Percentiles rank a stretch among this genome's conserved stretches.
phyloP scores from a whole-genome alignment of 2,113 vertebrate genomes.

The Leptobrachium ailaonicum region DNA sequence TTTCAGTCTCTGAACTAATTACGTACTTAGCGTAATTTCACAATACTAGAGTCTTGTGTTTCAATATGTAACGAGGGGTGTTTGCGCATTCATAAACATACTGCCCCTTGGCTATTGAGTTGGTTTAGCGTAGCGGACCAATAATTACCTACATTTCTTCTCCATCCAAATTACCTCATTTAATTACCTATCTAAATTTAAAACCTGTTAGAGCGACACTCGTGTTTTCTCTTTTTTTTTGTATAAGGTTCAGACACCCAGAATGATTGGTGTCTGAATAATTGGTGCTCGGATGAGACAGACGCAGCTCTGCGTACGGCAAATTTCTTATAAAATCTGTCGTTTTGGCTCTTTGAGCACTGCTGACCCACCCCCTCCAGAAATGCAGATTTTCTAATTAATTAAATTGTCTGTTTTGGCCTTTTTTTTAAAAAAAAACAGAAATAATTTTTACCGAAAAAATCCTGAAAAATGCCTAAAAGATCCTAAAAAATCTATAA shows the following conservation, averaged over 20 bases:
- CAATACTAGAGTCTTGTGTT: constrained; percentile 1
- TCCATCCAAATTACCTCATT: constrained; percentile 33
- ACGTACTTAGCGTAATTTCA: constrained; percentile 33
- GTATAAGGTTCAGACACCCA: neutral
- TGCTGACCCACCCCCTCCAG: too few species aligned
- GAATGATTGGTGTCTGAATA: neutral
- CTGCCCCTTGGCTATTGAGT: constrained; percentile 43
- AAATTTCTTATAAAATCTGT: too few species aligned
- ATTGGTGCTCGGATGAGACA: neutral
- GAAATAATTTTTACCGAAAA: too few species aligned
- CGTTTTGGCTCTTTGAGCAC: too few species aligned
- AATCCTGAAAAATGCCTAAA: too few species aligned
- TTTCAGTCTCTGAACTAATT: constrained; percentile 6
- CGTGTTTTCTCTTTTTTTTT: too few species aligned
- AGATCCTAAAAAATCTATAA: too few species aligned
- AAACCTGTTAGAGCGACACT: constrained; percentile 1
- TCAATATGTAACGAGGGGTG: constrained; percentile 13
- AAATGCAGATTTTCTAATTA: too few species aligned
- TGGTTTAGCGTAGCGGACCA: constrained; percentile 24
- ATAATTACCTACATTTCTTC: constrained; percentile 30
- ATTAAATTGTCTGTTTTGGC: too few species aligned
- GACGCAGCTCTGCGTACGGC: too few species aligned
- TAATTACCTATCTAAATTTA: constrained; percentile 26
- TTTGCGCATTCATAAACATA: constrained; percentile 23
- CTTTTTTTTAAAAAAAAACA: too few species aligned